phyloP scores from a whole-genome alignment of 2,888 invertebrate species.

The Emmelina monodactyla region DNA sequence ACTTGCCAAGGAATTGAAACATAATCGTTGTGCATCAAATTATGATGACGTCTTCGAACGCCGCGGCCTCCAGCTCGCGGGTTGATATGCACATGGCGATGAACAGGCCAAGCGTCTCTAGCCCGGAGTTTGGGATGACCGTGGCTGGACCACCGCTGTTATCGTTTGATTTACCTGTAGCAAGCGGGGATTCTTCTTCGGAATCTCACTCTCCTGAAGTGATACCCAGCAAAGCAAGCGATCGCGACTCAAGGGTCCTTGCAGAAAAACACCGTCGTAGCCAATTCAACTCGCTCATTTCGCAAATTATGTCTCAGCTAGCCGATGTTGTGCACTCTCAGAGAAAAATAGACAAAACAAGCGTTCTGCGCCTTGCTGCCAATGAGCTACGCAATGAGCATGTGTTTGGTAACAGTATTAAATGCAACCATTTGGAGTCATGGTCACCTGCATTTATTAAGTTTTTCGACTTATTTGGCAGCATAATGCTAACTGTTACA shows the following conservation, averaged over 20 bases:
- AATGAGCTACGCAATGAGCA: conserved; percentile 85
- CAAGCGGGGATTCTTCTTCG: conserved; percentile 49
- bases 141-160: conserved; percentile 28
- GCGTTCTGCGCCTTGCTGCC: conserved; percentile 85
- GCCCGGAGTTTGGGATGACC: conserved; percentile 31
- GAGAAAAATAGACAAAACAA: conserved; percentile 89
- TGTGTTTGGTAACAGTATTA: conserved; percentile 65
- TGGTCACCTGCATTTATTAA: conserved; percentile 68
- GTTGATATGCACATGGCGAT: conserved; percentile 30
- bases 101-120: too few species aligned
- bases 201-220: conserved; percentile 51
- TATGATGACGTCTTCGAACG: conserved; percentile 44
- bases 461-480: conserved; percentile 74
- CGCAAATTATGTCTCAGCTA: conserved; percentile 80
- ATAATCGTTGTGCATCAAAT: too few species aligned
- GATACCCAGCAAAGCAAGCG: conserved; percentile 65
- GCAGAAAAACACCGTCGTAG: conserved; percentile 93
- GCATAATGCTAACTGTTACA: conserved; percentile 82
- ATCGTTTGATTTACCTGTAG: conserved; percentile 24
- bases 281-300: conserved; percentile 85
- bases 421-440: conserved; percentile 51
- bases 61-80: conserved; percentile 27
- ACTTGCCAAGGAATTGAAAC: background rate
- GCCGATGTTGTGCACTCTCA: conserved; percentile 85
- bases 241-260: conserved; percentile 83